Conservation (phyloP, 2,888 invertebrate species). For the Papilio protenor region DNA sequence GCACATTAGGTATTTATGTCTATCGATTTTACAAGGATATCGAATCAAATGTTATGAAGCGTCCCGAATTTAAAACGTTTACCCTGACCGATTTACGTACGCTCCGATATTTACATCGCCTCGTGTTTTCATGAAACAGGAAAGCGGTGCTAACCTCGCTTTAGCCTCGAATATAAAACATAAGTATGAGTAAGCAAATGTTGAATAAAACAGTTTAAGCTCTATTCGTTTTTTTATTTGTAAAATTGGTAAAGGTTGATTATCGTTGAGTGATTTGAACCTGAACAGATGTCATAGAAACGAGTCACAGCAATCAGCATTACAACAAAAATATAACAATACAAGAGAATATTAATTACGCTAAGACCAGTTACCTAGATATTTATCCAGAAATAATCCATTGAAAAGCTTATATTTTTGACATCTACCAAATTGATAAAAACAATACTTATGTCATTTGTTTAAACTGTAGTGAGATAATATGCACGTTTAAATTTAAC, state of each 20-base stretch:
- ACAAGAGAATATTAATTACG: neutral
- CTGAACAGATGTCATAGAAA: neutral
- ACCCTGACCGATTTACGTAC: slow-evolving; percentile 19
- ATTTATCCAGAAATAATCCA: neutral
- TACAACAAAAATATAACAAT: neutral
- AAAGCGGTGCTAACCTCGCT: slow-evolving; percentile 37
- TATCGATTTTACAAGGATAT: neutral
- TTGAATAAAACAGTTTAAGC: neutral
- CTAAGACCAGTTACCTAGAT: neutral
- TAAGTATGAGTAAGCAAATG: neutral
- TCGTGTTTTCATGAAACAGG: slow-evolving; percentile 49
- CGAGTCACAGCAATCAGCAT: neutral
- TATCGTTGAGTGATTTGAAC: neutral
- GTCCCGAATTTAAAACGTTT: neutral
- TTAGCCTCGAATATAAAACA: slow-evolving; percentile 44
- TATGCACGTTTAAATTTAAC: neutral
- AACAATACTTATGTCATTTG: slow-evolving; percentile 5
- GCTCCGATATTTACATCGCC: slow-evolving; percentile 53
- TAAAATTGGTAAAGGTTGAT: neutral
- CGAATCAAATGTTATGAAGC: neutral
- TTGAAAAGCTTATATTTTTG: neutral
- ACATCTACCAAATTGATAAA: neutral
- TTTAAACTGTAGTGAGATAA: slow-evolving; percentile 5
- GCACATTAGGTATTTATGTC: neutral
- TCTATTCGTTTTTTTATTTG: neutral